These are phyloP conservation scores for Tetraodon nigroviridis DNA, from an alignment of 2,113 vertebrate genomes.

Conservation along the genomic window DNA sequence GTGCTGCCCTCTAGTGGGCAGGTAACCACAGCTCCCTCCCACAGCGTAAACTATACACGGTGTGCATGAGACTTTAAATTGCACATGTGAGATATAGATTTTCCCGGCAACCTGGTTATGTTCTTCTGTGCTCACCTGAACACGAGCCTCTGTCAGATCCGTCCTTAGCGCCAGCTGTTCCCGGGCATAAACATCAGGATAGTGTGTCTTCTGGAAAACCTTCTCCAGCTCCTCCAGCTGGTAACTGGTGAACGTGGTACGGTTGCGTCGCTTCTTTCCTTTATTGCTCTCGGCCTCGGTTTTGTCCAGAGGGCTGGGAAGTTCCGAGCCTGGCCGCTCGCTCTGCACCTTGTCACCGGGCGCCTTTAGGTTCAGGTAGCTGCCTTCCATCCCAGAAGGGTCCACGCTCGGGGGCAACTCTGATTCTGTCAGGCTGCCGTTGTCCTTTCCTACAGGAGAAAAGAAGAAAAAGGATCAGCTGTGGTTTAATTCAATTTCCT, in stretches of 20 bases:
- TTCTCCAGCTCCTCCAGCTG: constrained; percentile 97
- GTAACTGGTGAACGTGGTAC: constrained; percentile 95
- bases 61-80: too few species aligned
- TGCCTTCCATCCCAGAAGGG: constrained; percentile 87
- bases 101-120: neutral
- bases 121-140: constrained; percentile 78
- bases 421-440: constrained; percentile 76
- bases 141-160: constrained; percentile 91
- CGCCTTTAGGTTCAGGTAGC: constrained; percentile 90
- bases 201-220: constrained; percentile 98
- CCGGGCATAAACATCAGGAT: constrained; percentile 92
- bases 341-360: constrained; percentile 78
- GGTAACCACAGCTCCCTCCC: too few species aligned
- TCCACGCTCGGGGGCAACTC: constrained; percentile 81
- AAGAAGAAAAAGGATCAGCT: neutral
- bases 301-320: constrained; percentile 87
- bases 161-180: constrained; percentile 96
- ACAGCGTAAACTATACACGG: too few species aligned
- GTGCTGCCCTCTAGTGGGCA: too few species aligned
- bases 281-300: constrained; percentile 90
- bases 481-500: neutral
- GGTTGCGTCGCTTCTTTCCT: constrained; percentile 91
- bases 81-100: neutral
- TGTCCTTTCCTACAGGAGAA: constrained; percentile 84
- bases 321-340: constrained; percentile 79